phyloP scores from a whole-genome alignment of 2,888 invertebrate genomes.

The Cheilosia scutellata region DNA sequence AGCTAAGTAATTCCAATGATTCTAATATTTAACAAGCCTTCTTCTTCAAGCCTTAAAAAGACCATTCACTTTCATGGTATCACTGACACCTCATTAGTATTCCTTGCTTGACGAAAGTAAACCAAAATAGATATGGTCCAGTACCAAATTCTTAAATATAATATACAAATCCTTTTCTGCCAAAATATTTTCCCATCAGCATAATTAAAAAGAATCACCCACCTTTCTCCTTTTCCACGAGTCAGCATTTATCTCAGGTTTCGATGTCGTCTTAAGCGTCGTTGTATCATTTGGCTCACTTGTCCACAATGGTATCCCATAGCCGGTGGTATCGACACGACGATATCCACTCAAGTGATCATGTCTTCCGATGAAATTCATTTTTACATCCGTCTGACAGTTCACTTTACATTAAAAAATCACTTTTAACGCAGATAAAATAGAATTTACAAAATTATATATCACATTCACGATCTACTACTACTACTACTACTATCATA shows the following conservation, averaged over 20 bases:
- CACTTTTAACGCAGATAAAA: constrained; percentile 38
- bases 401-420: constrained; percentile 39
- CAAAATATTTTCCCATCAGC: too few relatives aligned
- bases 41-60: too few relatives aligned
- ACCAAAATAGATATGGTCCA: too few relatives aligned
- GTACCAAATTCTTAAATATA: too few relatives aligned
- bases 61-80: too few relatives aligned
- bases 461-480: constrained; percentile 17
- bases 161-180: too few relatives aligned
- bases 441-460: background rate
- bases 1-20: too few relatives aligned
- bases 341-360: constrained; percentile 82
- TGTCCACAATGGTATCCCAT: constrained; percentile 78
- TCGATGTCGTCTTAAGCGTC: constrained; percentile 58
- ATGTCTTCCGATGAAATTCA: constrained; percentile 82
- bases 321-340: constrained; percentile 79
- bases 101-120: too few relatives aligned
- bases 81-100: too few relatives aligned
- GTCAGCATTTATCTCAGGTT: constrained; percentile 69
- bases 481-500: background rate
- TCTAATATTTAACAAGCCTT: too few relatives aligned
- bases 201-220: background rate
- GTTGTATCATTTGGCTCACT: constrained; percentile 5
- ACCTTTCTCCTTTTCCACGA: constrained; percentile 79
- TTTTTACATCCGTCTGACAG: constrained; percentile 75